A percentile compares a stretch with the other conserved stretches of the same genome.
Conservation (phyloP, 2,888 invertebrate species). For the Boloria euphrosyne region DNA sequence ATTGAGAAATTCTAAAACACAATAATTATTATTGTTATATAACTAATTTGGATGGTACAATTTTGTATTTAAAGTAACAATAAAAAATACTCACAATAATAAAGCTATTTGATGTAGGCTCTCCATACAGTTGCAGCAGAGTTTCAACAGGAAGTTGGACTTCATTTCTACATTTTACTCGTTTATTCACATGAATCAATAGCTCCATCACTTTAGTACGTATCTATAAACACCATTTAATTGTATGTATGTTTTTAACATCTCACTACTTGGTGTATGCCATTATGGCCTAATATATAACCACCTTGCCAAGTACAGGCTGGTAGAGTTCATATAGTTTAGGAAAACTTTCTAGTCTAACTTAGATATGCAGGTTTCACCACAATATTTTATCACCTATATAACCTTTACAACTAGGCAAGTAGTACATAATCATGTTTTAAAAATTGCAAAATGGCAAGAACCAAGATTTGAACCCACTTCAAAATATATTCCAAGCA, state of each 20-base stretch:
- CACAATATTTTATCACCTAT: too few relatives aligned
- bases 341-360: too few relatives aligned
- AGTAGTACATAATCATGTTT: too few relatives aligned
- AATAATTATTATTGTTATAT: neutral
- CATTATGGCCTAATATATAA: too few relatives aligned
- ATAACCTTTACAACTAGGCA: too few relatives aligned
- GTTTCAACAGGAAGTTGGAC: conserved; percentile 94
- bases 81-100: conserved; percentile 85
- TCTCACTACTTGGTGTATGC: too few relatives aligned
- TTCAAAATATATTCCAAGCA: too few relatives aligned
- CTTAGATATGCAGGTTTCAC: too few relatives aligned
- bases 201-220: conserved; percentile 94
- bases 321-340: too few relatives aligned
- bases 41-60: neutral
- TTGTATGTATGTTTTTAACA: neutral
- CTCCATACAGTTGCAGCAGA: conserved; percentile 90
- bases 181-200: conserved; percentile 94
- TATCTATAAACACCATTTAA: conserved; percentile 53
- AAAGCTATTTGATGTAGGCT: conserved; percentile 89
- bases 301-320: too few relatives aligned
- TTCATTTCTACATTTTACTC: conserved; percentile 91
- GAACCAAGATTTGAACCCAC: too few relatives aligned
- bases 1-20: conserved; percentile 92
- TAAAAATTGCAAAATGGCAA: too few relatives aligned
- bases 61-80: neutral